These are phyloP conservation scores for Geotrupes spiniger DNA, from an alignment of 2,888 invertebrate species.

Conservation along the genomic window DNA sequence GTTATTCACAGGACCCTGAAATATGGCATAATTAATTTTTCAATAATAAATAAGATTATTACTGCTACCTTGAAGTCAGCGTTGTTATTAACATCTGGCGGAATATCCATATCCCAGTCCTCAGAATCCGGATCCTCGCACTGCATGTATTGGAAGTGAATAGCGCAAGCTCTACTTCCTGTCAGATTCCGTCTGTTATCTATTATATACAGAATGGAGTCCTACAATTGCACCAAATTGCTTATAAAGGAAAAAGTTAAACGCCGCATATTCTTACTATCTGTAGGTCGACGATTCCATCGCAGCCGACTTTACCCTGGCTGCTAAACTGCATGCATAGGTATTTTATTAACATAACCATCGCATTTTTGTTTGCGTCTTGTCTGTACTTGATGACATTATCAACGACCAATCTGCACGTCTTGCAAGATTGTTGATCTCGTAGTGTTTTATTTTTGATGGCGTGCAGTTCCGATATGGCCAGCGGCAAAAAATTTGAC, in stretches of 20 bases:
- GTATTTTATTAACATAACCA: constrained; percentile 24
- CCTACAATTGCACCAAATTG: constrained; percentile 49
- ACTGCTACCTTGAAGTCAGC: no score
- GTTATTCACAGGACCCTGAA: no score
- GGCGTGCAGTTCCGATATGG: constrained; percentile 13
- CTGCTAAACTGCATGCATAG: constrained; percentile 31
- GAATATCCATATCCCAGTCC: constrained; percentile 39
- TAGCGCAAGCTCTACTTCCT: constrained; percentile 57
- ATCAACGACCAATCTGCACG: constrained; percentile 22
- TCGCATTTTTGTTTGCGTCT: constrained; percentile 8
- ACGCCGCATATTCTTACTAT: no score
- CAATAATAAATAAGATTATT: no score
- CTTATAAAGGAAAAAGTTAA: no score
- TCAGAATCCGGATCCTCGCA: constrained; percentile 38
- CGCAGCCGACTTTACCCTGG: constrained; percentile 30
- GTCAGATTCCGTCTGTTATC: constrained; percentile 54
- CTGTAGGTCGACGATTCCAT: constrained; percentile 33
- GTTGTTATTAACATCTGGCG: no score
- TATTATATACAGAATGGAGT: constrained; percentile 60
- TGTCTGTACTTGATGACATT: constrained; percentile 19
- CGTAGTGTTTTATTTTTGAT: constrained; percentile 15
- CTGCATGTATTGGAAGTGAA: constrained; percentile 53
- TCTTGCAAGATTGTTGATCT: constrained; percentile 17
- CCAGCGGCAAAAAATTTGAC: constrained; percentile 14
- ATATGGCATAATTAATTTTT: no score